A percentile compares a stretch with the other conserved stretches of the same genome.
These are phyloP conservation scores for Hyla sarda DNA, from an alignment of 2,113 vertebrate genomes.

Conservation along the genomic window DNA sequence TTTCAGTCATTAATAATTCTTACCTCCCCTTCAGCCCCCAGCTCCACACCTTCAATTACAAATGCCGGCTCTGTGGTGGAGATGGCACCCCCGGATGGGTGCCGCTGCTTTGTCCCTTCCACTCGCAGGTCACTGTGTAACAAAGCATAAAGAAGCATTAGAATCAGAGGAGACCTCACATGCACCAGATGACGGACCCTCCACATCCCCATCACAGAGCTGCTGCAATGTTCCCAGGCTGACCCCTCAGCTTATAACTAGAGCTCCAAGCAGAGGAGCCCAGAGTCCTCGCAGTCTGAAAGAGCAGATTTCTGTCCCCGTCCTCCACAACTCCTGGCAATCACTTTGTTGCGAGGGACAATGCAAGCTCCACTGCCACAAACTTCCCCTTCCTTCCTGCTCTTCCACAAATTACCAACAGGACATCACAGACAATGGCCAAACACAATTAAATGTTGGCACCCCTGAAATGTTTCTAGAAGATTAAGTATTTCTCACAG, in stretches of 20 bases:
- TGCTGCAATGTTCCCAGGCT: neutral
- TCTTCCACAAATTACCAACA: constrained; percentile 46
- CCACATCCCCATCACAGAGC: neutral
- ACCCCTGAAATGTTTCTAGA: too few species aligned
- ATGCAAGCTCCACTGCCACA: constrained; percentile 55
- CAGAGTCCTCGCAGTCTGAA: neutral
- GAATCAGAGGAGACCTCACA: neutral
- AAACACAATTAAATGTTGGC: too few species aligned
- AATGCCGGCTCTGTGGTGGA: constrained; percentile 89
- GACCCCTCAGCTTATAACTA: neutral
- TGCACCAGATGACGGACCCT: neutral
- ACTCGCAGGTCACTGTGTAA: constrained; percentile 83
- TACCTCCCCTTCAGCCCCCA: constrained; percentile 91
- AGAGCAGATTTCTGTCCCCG: neutral
- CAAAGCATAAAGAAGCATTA: constrained; percentile 4
- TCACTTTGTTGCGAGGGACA: neutral
- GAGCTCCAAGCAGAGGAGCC: neutral
- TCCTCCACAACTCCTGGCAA: neutral
- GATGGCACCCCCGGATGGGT: constrained; percentile 89
- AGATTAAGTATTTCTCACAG: too few species aligned
- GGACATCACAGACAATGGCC: constrained; percentile 47
- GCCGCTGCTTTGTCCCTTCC: constrained; percentile 88
- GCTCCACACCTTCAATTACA: constrained; percentile 90
- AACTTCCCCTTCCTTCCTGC: constrained; percentile 62
- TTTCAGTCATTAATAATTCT: constrained; percentile 34